Percentiles rank a stretch among this genome's conserved stretches.
Conservation (phyloP, 2,113 vertebrate species). For the Rhegmatorhina hoffmannsi region DNA sequence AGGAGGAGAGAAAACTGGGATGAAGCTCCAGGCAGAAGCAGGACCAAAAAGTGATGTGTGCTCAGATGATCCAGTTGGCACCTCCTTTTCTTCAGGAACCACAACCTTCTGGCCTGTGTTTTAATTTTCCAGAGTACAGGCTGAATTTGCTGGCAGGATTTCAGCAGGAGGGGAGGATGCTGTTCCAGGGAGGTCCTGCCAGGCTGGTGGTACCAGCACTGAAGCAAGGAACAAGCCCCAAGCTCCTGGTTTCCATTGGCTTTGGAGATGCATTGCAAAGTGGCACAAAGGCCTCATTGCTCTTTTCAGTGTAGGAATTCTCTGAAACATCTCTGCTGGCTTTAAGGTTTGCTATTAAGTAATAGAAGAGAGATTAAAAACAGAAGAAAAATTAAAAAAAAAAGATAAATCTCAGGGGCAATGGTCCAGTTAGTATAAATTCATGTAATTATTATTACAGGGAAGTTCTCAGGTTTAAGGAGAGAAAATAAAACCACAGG, state of each 20-base stretch:
- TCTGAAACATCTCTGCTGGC: background rate
- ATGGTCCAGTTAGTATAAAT: background rate
- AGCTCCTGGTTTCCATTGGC: background rate
- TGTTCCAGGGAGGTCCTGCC: background rate
- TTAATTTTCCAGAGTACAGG: background rate
- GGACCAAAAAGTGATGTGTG: background rate
- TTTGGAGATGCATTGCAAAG: background rate
- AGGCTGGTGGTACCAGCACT: background rate
- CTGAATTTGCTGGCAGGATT: background rate
- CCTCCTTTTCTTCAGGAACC: background rate
- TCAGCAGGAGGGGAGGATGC: background rate
- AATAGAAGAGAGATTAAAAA: background rate
- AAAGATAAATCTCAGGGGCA: background rate
- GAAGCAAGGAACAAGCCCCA: background rate
- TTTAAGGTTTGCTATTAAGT: background rate
- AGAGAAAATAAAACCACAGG: background rate
- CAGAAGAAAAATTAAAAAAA: background rate
- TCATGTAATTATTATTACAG: background rate
- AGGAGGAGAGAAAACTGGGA: background rate
- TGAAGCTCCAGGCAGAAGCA: background rate
- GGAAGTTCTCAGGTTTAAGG: background rate
- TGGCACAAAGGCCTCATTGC: fast-evolving
- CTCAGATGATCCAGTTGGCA: background rate
- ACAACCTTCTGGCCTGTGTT: background rate
- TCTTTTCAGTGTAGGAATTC: fast-evolving